Base-by-base conservation (phyloP, 1,140 invertebrate species). In the Odontomachus brunneus region DNA sequence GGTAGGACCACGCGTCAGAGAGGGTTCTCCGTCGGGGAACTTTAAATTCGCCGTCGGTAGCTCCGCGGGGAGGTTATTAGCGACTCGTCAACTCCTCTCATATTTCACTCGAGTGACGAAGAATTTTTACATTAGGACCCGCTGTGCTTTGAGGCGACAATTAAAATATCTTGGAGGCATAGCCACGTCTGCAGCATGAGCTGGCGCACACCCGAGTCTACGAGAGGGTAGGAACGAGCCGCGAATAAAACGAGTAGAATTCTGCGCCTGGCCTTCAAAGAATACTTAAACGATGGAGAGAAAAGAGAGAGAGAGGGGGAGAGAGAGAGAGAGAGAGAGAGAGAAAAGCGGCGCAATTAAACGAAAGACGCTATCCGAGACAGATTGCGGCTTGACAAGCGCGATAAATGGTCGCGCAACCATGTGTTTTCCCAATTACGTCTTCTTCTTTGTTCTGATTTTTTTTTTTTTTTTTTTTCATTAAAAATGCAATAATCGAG, bases 81-180 rank as follows among this genome's bases (percentile, higher is more conserved):
- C 89, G 84, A 89, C 74, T 88, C 88, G 88, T 87, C 89, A 84
- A 83, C 83, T 84, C 72, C 84, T 84, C 73, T 87, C 88, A 89
- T 90, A 88, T 90, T 87, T 90, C 86, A 90, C 82, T 84, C 80
- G 67, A 72, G 67, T 82, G 84, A 89, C 84, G 88, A 90, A 88
- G 89, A 90, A 90, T 89, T 90, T 88, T 85, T 82, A 83, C 84
- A 75, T 87, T 88, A 84, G 76, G 84, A 51, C 48, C 38, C 57
- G 71, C 74, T 66, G 74, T 78, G 83, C 87, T 90, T 90, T 89
- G 89, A 90, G 83, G 59, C 82, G 89, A 90, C 89, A 90, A 90
- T 90, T 90, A 90, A 90, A 90, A 90, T 90, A 90, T 90, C 89
- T 90, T 85, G 62, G 88, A 69, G 81, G 84, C 87, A 83, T 88